These are phyloP conservation scores for Pachymerium ferrugineum DNA, from an alignment of 2,888 invertebrate genomes.

Conservation along the genomic window DNA sequence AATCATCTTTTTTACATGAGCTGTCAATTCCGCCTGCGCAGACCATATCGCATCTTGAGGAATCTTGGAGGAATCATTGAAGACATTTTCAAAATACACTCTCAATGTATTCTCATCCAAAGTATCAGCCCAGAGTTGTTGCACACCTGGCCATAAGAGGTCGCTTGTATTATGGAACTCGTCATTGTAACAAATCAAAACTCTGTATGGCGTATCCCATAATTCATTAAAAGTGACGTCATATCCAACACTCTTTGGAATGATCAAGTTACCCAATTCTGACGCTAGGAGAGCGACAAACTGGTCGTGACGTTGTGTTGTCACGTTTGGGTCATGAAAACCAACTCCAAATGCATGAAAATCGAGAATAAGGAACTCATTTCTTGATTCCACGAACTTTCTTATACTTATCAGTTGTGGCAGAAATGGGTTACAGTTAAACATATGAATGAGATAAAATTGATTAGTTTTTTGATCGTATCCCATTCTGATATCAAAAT, in stretches of 20 bases:
- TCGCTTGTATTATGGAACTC: constrained; percentile 43
- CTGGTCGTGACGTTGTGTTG: constrained; percentile 55
- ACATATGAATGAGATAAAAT: constrained; percentile 64
- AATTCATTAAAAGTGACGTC: constrained; percentile 57
- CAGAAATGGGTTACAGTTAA: constrained; percentile 61
- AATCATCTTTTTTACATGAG: constrained; percentile 59
- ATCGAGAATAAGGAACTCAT: constrained; percentile 61
- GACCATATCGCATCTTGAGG: too few relatives aligned
- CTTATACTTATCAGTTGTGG: constrained; percentile 50
- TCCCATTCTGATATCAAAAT: constrained; percentile 72
- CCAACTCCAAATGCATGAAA: constrained; percentile 74
- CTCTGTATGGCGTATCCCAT: constrained; percentile 53
- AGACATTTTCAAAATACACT: constrained; percentile 50
- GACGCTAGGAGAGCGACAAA: constrained; percentile 55
- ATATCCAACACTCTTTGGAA: constrained; percentile 52
- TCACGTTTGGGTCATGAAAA: constrained; percentile 47
- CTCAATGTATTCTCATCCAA: constrained; percentile 51
- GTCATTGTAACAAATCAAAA: constrained; percentile 59
- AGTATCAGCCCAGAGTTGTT: neutral
- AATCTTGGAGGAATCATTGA: too few relatives aligned
- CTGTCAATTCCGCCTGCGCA: constrained; percentile 69
- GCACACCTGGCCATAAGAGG: neutral
- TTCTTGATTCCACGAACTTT: constrained; percentile 40
- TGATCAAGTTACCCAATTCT: constrained; percentile 56
- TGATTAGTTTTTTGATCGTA: constrained; percentile 63